A percentile compares a stretch with the other conserved stretches of the same genome.
Evolutionary conservation across 2,113 vertebrate genomes (phyloP).

Genomic region (Chiloscyllium plagiosum): DNA sequence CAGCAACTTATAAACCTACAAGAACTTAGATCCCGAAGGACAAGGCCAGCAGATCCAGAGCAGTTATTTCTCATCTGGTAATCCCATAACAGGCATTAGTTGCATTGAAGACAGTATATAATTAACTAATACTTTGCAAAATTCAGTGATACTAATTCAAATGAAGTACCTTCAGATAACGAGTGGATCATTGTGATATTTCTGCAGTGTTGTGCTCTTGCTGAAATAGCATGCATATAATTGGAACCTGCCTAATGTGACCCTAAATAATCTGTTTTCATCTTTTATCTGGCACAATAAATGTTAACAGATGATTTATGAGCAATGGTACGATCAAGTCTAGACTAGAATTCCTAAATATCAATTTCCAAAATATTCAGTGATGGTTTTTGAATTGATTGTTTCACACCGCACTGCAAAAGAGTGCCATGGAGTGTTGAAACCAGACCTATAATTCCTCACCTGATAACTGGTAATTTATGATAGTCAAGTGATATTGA

Average conservation of each 20-base stretch:
- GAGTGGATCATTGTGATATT: not conserved
- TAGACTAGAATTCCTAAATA: not conserved
- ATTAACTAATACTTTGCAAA: not conserved
- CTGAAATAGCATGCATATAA: not conserved
- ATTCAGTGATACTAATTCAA: not conserved
- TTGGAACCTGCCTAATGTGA: no score
- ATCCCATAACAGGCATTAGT: no score
- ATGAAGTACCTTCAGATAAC: not conserved
- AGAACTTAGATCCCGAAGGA: no score
- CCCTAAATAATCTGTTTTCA: not conserved
- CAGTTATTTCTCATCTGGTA: no score
- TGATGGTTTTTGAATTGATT: not conserved
- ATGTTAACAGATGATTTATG: not conserved
- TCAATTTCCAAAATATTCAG: not conserved
- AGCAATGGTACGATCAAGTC: not conserved
- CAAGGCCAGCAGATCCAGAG: no score
- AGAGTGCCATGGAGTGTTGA: not conserved
- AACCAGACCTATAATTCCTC: not conserved
- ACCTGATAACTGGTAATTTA: no score
- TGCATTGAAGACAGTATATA: not conserved
- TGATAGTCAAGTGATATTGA: no score
- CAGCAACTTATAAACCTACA: no score
- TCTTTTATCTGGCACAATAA: not conserved
- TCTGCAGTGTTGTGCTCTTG: no score
- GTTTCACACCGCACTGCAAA: not conserved